Base-by-base conservation (phyloP, 1,140 invertebrate genomes). In the Bombus terrestris region DNA sequence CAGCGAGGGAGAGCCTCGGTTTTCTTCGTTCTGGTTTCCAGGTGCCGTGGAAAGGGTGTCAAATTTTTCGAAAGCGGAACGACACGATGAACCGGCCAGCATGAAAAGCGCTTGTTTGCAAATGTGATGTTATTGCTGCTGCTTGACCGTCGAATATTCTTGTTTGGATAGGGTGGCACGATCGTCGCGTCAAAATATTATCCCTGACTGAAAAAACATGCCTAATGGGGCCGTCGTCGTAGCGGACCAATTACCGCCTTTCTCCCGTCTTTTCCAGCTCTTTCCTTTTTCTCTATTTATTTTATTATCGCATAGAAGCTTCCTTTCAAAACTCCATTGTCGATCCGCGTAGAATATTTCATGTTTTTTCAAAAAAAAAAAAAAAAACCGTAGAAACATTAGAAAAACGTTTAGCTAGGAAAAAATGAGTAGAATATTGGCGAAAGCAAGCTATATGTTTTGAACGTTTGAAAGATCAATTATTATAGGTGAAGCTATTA, bases 181-280 rank as follows among this genome's bases (percentile, higher is more conserved):
- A 83, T 88, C 80, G 35, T 25, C 74, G 59, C 85, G 59, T 74
- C 68, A 89, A 90, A 90, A 90, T 90, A 90, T 90, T 90, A 89
- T 90, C 47, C 66, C 47, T 68, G 74, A 39, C 78, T 90, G 81
- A 81, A 87, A 90, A 90, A 89, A 79, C 88, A 90, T 57, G 37
- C 35, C 69, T 90, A 90, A 90, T 90, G 89, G 89, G 89, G 32
- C 80, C 75, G 62, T 68, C 88, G 69, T 88, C 79, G 66, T 62
- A n/a, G 10, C 66, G 62, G 74, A 86, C 77, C 89, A 87, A 90
- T 85, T 85, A 81, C 37, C 77, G 57, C 10, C 22, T 57, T 35
- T 53, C 43, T 22, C 1, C 37, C 15, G 18, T 12, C 32, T 9
- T 28, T 66, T 37, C 37, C 35, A 41, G 13, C 0, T 15, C 18